These are phyloP conservation scores for Acanthopleura granulata DNA, from an alignment of 2,888 invertebrate species.

Conservation along the genomic window DNA sequence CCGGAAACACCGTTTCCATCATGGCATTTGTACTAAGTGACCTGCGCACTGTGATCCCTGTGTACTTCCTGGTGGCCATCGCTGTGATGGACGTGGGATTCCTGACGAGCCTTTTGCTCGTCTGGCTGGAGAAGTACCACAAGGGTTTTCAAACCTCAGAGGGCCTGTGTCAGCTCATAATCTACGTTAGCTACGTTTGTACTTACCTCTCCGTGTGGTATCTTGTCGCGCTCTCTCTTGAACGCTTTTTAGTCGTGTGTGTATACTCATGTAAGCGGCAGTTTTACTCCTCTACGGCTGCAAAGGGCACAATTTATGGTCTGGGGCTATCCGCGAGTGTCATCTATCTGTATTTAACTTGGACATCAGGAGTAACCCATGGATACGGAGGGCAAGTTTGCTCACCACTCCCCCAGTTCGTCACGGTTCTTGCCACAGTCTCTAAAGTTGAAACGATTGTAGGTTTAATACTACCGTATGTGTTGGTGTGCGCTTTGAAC, in stretches of 20 bases:
- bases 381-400: not conserved
- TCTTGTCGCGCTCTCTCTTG: not conserved
- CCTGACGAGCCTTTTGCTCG: not conserved
- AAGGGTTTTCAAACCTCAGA: not conserved
- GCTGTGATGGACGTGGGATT: not conserved
- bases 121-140: constrained; percentile 3
- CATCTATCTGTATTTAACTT: not conserved
- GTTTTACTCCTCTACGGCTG: not conserved
- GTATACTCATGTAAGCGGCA: not conserved
- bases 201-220: constrained; percentile 10
- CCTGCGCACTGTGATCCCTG: not conserved
- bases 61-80: not conserved
- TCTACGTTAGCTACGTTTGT: not conserved
- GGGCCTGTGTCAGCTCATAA: not conserved
- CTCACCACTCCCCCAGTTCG: not conserved
- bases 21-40: not conserved
- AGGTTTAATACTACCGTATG: not conserved
- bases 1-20: not conserved
- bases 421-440: not conserved
- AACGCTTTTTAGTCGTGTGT: not conserved
- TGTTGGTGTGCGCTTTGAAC: not conserved
- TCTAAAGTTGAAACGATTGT: constrained; percentile 7
- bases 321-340: not conserved
- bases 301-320: not conserved
- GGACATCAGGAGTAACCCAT: not conserved